Conservation (phyloP, 2,888 invertebrate species). For the Trissolcus japonicus region DNA sequence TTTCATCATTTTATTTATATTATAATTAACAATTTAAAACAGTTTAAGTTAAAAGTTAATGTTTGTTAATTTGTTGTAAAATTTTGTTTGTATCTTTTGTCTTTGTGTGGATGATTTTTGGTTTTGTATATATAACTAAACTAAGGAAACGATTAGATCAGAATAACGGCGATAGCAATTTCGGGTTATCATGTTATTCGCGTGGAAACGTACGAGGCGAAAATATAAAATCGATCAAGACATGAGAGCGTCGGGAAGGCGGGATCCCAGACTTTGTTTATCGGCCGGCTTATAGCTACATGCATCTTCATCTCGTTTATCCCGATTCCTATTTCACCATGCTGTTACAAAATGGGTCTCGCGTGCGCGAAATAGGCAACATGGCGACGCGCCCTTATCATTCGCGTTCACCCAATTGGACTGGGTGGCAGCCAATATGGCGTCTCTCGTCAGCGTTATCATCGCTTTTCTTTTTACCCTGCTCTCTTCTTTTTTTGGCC, state of each 20-base stretch:
- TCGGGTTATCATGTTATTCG: slow-evolving; percentile 61
- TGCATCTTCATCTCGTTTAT: slow-evolving; percentile 61
- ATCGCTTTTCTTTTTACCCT: slow-evolving; percentile 62
- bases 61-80: neutral
- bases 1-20: too few relatives aligned
- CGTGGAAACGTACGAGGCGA: slow-evolving; percentile 45
- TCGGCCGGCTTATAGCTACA: slow-evolving; percentile 57
- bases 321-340: slow-evolving; percentile 40
- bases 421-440: slow-evolving; percentile 73
- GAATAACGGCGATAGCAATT: slow-evolving; percentile 57
- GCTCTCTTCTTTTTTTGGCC: neutral
- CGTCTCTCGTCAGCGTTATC: slow-evolving; percentile 74
- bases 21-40: too few relatives aligned
- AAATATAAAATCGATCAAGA: slow-evolving; percentile 63
- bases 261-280: slow-evolving; percentile 57
- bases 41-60: too few relatives aligned
- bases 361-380: slow-evolving; percentile 66
- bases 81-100: too few relatives aligned
- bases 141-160: slow-evolving; percentile 19
- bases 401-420: slow-evolving; percentile 68
- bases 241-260: slow-evolving; percentile 57
- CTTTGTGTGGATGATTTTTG: slow-evolving; percentile 28
- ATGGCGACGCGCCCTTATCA: slow-evolving; percentile 65
- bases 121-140: slow-evolving; percentile 8
- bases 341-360: slow-evolving; percentile 58